Percentiles rank a stretch among this genome's conserved stretches.
Conservation (phyloP, 1,140 invertebrate species). For the Kradibia gibbosae region DNA sequence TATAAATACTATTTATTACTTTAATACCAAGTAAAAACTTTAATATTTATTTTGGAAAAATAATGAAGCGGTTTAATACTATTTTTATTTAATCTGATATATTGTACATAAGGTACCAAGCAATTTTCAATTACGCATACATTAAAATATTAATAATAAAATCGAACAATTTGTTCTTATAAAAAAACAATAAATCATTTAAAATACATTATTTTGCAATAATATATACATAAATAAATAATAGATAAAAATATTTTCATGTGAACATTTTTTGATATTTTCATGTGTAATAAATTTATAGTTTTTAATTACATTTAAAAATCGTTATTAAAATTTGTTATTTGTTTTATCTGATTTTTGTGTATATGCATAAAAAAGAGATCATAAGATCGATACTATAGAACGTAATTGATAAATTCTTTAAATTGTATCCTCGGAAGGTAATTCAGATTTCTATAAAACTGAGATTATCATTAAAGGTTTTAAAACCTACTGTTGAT, state of each 20-base stretch:
- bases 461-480: not conserved
- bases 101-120: constrained; percentile 57
- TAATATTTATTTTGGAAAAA: constrained; percentile 69
- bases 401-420: not conserved
- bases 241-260: no score
- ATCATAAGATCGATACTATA: no score
- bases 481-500: no score
- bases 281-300: no score
- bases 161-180: not conserved
- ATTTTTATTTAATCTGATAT: constrained; percentile 68
- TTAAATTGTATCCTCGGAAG: not conserved
- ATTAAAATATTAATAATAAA: not conserved
- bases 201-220: not conserved
- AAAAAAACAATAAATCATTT: no score
- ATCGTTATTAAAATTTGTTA: no score
- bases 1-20: constrained; percentile 58
- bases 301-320: no score
- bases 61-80: constrained; percentile 62
- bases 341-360: no score
- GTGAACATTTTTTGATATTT: no score
- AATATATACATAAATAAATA: no score
- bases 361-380: no score
- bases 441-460: not conserved
- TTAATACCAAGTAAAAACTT: constrained; percentile 60
- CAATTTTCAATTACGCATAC: no score